Percentiles rank a stretch among this genome's conserved stretches.
Evolutionary conservation across 2,797 vertebrate species (phyloP).

Genomic region (Pseudochaenichthys georgianus): DNA sequence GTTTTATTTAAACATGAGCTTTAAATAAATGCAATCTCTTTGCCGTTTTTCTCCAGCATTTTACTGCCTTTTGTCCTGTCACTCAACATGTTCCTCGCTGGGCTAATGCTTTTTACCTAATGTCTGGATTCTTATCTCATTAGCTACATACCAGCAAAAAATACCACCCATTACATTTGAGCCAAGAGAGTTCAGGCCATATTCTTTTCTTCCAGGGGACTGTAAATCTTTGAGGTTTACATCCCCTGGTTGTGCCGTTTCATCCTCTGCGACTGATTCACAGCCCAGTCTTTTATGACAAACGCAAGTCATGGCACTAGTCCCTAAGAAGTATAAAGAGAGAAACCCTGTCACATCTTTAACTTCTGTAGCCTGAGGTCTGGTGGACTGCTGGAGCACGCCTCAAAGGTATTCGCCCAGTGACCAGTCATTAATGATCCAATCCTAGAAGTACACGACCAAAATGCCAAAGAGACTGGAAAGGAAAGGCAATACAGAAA

Average conservation of each 20-base stretch:
- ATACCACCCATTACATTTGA: slow-evolving; percentile 67
- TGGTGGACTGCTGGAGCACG: slow-evolving; percentile 30
- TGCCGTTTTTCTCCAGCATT: slow-evolving; percentile 23
- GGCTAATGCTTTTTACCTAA: slow-evolving; percentile 55
- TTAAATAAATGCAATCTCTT: slow-evolving; percentile 36
- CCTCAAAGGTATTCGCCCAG: slow-evolving; percentile 48
- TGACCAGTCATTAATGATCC: slow-evolving; percentile 36
- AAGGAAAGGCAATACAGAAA: neutral
- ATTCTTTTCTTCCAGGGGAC: slow-evolving; percentile 39
- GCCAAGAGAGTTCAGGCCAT: slow-evolving; percentile 24
- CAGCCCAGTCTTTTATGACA: slow-evolving; percentile 54
- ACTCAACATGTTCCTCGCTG: slow-evolving; percentile 59
- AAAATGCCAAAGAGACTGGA: neutral
- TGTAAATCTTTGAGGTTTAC: slow-evolving; percentile 52
- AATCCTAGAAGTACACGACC: slow-evolving; percentile 9
- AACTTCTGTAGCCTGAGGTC: slow-evolving; percentile 39
- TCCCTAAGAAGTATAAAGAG: slow-evolving; percentile 32
- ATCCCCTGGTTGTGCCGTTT: slow-evolving; percentile 51
- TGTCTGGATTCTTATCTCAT: slow-evolving; percentile 65
- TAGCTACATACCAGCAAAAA: slow-evolving; percentile 42
- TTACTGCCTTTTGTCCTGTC: slow-evolving; percentile 60
- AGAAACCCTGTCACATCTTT: slow-evolving; percentile 49
- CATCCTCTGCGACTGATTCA: slow-evolving; percentile 58
- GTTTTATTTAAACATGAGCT: slow-evolving; percentile 11
- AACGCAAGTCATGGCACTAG: slow-evolving; percentile 25